phyloP scores from a whole-genome alignment of 2,113 vertebrate genomes.

The Physeter macrocephalus region DNA sequence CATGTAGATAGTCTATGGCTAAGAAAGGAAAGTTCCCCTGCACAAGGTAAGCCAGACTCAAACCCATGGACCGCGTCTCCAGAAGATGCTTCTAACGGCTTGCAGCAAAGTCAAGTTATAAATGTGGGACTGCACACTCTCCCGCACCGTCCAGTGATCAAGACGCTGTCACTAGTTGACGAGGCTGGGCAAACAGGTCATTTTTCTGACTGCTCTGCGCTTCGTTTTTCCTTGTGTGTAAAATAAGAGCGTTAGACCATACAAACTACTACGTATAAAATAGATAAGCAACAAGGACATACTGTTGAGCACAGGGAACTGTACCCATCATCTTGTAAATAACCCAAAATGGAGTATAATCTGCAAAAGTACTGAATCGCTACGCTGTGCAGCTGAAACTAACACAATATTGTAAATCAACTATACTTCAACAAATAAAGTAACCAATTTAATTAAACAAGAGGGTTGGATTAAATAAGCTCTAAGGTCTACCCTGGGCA shows the following conservation, averaged over 20 bases:
- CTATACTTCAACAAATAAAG: neutral
- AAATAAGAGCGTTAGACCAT: neutral
- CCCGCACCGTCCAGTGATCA: neutral
- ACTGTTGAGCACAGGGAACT: neutral
- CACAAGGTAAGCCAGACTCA: neutral
- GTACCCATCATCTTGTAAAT: neutral
- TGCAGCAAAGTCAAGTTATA: neutral
- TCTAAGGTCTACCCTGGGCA: neutral
- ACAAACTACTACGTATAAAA: neutral
- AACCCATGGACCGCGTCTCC: neutral
- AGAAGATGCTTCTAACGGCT: neutral
- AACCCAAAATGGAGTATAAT: neutral
- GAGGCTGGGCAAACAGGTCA: neutral
- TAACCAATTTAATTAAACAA: neutral
- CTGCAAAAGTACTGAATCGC: neutral
- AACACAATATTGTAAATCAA: neutral
- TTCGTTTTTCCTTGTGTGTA: neutral
- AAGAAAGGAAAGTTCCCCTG: neutral
- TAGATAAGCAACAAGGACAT: neutral
- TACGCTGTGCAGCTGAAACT: neutral
- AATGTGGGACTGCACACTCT: neutral
- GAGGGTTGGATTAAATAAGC: neutral
- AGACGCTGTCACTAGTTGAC: neutral
- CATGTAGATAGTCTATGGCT: neutral
- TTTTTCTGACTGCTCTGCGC: neutral